Evolutionary conservation across 1,140 invertebrate genomes (phyloP), one percentile per base, ranked within the genome.

Genomic region (Aleiodes sp.): DNA sequence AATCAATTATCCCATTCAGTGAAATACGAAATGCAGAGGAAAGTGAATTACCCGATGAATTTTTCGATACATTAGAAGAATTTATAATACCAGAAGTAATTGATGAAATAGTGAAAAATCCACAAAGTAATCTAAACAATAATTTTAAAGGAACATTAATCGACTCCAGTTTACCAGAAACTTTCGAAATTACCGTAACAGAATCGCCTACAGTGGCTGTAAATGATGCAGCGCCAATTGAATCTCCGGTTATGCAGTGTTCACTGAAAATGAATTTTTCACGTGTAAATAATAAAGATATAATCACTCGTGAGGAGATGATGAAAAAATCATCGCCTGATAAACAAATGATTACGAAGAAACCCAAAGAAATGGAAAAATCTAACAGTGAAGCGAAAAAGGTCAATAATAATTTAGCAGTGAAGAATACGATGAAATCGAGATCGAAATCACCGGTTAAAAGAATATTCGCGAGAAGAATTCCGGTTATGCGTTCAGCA

Each of bases 361-460:
- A n/a, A n/a, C n/a, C n/a, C n/a, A n/a, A n/a, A n/a, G n/a, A n/a
- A n/a, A n/a, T n/a, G n/a, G n/a, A n/a, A n/a, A n/a, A n/a, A n/a
- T n/a, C n/a, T n/a, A 35, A 35, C 31, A 6, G 31, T 35, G 31
- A 35, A 35, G 4, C 31, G 10, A 62, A 2, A 9, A 62, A 37
- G 16, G 12, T 35, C 60, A 26, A 21, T 61, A 62, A 31, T 19
- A 33, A 29, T 29, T 26, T 52, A 2, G 24, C 60, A n/a, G 43
- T 39, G 43, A 24, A 33, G 29, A 41, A 10, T 10, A 33, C n/a
- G 2, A 28, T 12, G 12, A 81, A 73, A 73, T 43, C 70, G 0
- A 79, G 83, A 73, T 75, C 83, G 12, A 84, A 73, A 71, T 86
- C 84, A 9, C 84, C 84, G 4, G 41, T 78, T 0, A 85, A 85